Evolutionary conservation across 2,113 vertebrate genomes (phyloP).

Genomic region (Paraplagusia blochii): DNA sequence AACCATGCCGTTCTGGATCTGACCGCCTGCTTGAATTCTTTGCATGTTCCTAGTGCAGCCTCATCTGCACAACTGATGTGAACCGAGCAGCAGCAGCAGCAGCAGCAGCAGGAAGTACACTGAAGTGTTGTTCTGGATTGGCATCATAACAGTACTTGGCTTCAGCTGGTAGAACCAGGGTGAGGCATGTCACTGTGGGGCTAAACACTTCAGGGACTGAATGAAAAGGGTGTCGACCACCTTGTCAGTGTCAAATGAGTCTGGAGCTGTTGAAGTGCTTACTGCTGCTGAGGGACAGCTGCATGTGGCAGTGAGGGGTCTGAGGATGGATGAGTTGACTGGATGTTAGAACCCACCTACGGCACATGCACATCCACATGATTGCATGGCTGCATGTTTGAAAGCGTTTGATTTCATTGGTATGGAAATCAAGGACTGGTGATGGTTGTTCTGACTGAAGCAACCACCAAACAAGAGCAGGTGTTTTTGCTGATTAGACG

Average conservation of each 20-base stretch:
- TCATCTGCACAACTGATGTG: slow-evolving; percentile 43
- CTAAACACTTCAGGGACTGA: slow-evolving; percentile 36
- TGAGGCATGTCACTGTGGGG: slow-evolving; percentile 30
- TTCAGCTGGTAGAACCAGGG: slow-evolving; percentile 25
- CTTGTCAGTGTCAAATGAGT: slow-evolving; percentile 39
- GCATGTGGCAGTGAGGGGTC: slow-evolving; percentile 39
- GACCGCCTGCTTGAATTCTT: slow-evolving; percentile 20
- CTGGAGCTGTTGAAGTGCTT: slow-evolving; percentile 18
- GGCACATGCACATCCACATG: slow-evolving; percentile 23
- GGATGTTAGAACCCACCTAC: slow-evolving; percentile 18
- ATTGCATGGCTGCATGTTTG: slow-evolving; percentile 41
- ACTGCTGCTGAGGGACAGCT: slow-evolving; percentile 43
- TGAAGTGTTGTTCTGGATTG: slow-evolving; percentile 48
- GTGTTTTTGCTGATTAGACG: slow-evolving; percentile 41
- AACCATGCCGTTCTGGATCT: slow-evolving; percentile 26
- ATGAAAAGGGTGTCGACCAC: slow-evolving; percentile 31
- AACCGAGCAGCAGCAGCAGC: slow-evolving; percentile 18
- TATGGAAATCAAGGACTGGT: slow-evolving; percentile 11
- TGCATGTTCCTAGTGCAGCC: slow-evolving; percentile 25
- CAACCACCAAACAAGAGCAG: slow-evolving; percentile 8
- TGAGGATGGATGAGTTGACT: slow-evolving; percentile 19
- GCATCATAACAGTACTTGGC: slow-evolving; percentile 44
- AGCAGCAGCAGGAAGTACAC: slow-evolving; percentile 24
- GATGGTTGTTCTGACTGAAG: slow-evolving; percentile 18
- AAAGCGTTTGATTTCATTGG: slow-evolving; percentile 17